Evolutionary conservation across 2,888 invertebrate species (phyloP).

Genomic region (Thymelicus sylvestris): DNA sequence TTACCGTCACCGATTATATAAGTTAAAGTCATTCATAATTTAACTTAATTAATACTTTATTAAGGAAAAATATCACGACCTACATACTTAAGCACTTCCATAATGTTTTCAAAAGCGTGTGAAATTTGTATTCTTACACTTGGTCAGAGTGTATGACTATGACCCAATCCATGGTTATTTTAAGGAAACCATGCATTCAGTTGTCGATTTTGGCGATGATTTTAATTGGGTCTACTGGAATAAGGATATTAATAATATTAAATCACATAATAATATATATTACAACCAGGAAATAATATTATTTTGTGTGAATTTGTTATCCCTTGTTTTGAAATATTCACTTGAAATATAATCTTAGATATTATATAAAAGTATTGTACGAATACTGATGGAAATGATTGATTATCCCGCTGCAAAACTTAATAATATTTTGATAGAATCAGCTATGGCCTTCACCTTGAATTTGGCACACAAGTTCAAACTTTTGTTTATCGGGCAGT

Average conservation of each 20-base stretch:
- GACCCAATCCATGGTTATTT: no score
- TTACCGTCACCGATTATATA: neutral
- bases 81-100: neutral
- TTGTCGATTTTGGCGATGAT: no score
- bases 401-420: neutral
- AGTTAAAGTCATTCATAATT: neutral
- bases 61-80: neutral
- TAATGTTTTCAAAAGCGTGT: neutral
- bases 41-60: neutral
- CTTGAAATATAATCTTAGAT: neutral
- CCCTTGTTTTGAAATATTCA: no score
- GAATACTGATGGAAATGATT: neutral
- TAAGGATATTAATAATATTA: no score
- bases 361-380: neutral
- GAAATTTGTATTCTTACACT: neutral
- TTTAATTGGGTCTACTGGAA: no score
- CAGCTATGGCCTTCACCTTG: neutral
- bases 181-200: no score
- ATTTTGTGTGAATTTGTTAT: no score
- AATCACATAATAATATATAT: no score
- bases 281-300: no score
- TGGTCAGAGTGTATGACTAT: no score
- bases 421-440: neutral
- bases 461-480: constrained; percentile 6
- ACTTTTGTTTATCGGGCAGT: neutral